A percentile compares a stretch with the other conserved stretches of the same genome.
phyloP scores from a whole-genome alignment of 2,113 vertebrate species.

The Sprattus sprattus region DNA sequence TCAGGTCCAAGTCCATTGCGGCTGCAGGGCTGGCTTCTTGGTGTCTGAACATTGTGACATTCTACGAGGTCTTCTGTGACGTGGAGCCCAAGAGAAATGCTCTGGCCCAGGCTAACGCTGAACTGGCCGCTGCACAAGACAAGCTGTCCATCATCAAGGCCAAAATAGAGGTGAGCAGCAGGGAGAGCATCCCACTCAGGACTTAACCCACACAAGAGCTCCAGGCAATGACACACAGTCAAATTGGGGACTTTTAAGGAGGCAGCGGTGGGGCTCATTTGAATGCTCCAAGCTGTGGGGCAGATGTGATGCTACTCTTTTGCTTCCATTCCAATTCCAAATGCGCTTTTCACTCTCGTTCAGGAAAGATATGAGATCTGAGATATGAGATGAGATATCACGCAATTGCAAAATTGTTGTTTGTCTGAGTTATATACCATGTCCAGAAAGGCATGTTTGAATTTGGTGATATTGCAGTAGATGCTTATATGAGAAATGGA shows the following conservation, averaged over 20 bases:
- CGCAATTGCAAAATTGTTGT: background rate
- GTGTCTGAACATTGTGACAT: slow-evolving; percentile 77
- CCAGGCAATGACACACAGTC: background rate
- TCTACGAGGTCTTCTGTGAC: slow-evolving; percentile 72
- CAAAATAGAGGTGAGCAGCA: slow-evolving; percentile 75
- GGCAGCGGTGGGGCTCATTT: background rate
- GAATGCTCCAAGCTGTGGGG: background rate
- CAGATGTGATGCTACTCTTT: background rate
- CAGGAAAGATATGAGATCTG: background rate
- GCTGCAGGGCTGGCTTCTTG: slow-evolving; percentile 81
- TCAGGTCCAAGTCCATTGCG: slow-evolving; percentile 73
- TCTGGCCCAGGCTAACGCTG: slow-evolving; percentile 68
- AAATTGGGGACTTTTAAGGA: background rate
- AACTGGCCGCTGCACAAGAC: slow-evolving; percentile 74
- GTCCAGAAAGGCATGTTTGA: no score
- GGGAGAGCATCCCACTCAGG: background rate
- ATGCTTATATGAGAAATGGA: no score
- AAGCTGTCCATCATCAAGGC: slow-evolving; percentile 75
- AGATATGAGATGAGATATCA: background rate
- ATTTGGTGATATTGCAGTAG: no score
- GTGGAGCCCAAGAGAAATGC: slow-evolving; percentile 81
- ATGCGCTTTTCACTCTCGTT: background rate
- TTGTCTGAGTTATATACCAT: background rate
- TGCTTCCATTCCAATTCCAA: no score
- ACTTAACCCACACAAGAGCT: background rate